Evolutionary conservation across 2,797 vertebrate species (phyloP), one percentile per base, ranked within the genome.

Genomic region (Cuniculus paca): DNA sequence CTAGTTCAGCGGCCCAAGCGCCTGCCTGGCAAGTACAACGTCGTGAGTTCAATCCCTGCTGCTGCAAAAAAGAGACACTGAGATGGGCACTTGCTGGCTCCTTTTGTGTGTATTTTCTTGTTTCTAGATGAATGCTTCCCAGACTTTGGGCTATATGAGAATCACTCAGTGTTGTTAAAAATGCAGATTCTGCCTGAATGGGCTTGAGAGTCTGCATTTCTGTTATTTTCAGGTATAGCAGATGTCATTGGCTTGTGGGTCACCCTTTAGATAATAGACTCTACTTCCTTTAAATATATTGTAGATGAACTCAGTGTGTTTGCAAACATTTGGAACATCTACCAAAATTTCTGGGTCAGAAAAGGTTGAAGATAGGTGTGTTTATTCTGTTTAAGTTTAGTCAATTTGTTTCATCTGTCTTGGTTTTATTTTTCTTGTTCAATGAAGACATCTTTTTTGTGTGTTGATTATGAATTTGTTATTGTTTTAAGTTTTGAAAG

Each of bases 401-500:
- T 12, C n/a, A 68, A 54, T 90, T 86, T 80, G 54, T 92, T 77
- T 89, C 48, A 54, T 86, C 36, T 80, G 20, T n/a, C 16, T 92
- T 0, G 52, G 45, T 58, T 91, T 88, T 39, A 6, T 79, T 94
- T 94, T 45, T 22, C 39, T n/a, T 31, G 45, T 87, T 95, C 79
- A 79, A 14, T 90, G n/a, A 52, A 58, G 42, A 42, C 50, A 92
- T 74, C 45, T 60, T 79, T 48, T 84, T 54, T 84, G 42, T 75
- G 26, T 16, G 36, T 77, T 82, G 34, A 1, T 65, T 26, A 31
- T 79, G 61, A 11, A 0, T 68, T 81, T 52, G 31, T 48, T 95
- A 34, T 31, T 39, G 50, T 84, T 84, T 22, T 72, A 34, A 83
- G 54, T 95, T 94, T 22, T 56, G 54, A 56, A 22, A 90, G 16